phyloP scores from a whole-genome alignment of 2,888 invertebrate genomes.

The Fragum whitleyi region DNA sequence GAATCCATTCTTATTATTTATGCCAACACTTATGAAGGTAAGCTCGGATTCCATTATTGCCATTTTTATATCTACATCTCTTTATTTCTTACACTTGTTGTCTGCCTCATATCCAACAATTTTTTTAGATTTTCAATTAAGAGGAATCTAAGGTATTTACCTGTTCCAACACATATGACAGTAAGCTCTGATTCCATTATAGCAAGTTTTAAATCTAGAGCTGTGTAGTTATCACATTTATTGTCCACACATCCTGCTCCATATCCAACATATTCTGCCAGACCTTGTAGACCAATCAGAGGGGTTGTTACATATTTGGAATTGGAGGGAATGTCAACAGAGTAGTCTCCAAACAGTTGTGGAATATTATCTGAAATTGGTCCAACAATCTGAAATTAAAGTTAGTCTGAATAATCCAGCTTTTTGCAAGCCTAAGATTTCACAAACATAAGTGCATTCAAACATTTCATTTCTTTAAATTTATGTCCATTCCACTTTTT shows the following conservation, averaged over 20 bases:
- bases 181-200: conserved; percentile 71
- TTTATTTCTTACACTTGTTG: too few species aligned
- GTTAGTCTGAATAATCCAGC: background rate
- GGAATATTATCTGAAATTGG: conserved; percentile 80
- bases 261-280: conserved; percentile 66
- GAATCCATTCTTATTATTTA: too few species aligned
- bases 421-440: background rate
- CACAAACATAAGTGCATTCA: too few species aligned
- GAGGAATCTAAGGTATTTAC: background rate
- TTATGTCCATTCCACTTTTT: too few species aligned
- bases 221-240: conserved; percentile 71
- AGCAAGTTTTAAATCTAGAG: conserved; percentile 63
- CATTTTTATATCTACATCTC: too few species aligned
- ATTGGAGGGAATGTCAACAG: conserved; percentile 67
- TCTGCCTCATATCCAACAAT: too few species aligned
- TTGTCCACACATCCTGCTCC: conserved; percentile 77
- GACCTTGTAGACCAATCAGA: conserved; percentile 64
- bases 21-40: too few species aligned
- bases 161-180: conserved; percentile 78
- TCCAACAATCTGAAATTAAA: conserved; percentile 78
- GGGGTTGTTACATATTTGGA: conserved; percentile 74
- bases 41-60: too few species aligned
- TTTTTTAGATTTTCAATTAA: too few species aligned
- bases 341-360: conserved; percentile 80
- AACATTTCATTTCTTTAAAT: too few species aligned